These are phyloP conservation scores for Callyntrura guangdongensis DNA, from an alignment of 2,888 invertebrate species.

Conservation along the genomic window DNA sequence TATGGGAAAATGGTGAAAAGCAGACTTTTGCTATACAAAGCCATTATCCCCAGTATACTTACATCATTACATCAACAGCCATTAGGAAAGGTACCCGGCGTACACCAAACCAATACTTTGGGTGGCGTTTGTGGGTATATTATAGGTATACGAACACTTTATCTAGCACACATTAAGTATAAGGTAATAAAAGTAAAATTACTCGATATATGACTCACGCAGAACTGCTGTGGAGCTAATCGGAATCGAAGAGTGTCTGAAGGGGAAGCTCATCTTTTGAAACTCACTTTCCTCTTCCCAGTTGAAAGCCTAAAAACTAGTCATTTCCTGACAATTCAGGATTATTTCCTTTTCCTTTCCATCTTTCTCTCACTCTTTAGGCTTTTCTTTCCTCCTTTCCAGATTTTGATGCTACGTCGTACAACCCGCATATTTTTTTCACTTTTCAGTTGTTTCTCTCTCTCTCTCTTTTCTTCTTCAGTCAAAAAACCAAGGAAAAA, in stretches of 20 bases:
- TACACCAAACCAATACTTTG: not conserved
- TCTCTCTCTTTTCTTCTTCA: no score
- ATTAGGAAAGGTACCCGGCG: not conserved
- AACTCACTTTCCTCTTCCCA: conserved; percentile 64
- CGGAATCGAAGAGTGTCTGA: conserved; percentile 63
- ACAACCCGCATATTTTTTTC: not conserved
- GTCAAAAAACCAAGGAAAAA: conserved; percentile 2
- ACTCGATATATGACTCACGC: not conserved
- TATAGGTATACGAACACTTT: not conserved
- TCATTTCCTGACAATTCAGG: conserved; percentile 79
- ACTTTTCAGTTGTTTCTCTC: conserved; percentile 1
- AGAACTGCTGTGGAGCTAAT: conserved; percentile 61
- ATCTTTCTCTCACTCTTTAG: not conserved
- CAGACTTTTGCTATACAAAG: no score
- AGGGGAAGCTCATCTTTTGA: conserved; percentile 70
- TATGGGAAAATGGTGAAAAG: no score
- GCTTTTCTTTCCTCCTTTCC: conserved; percentile 2
- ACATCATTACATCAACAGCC: not conserved
- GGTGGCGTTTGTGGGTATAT: not conserved
- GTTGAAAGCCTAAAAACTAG: conserved; percentile 74
- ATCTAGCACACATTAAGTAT: not conserved
- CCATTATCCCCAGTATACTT: no score
- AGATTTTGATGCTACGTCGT: not conserved
- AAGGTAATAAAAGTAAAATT: no score
- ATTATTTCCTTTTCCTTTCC: conserved; percentile 77